Percentiles rank a stretch among this genome's conserved stretches.
Conservation (phyloP, 2,797 vertebrate genomes). For the Tenualosa ilisha region DNA sequence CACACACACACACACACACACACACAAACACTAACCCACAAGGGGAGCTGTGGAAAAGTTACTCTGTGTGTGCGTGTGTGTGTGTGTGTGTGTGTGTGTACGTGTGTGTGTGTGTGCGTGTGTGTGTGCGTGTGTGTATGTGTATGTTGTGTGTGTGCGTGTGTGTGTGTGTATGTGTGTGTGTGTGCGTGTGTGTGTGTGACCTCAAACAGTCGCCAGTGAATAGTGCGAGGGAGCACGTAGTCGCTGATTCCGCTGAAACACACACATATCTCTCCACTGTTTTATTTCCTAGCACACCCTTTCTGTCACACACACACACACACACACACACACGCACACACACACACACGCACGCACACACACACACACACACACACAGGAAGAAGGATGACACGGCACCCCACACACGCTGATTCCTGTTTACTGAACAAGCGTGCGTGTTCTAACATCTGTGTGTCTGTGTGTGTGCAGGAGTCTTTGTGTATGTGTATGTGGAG, state of each 20-base stretch:
- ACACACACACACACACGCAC: constrained; percentile 14
- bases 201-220: background rate
- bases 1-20: background rate
- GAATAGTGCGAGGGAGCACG: background rate
- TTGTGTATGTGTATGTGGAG: background rate
- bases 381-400: background rate
- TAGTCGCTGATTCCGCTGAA: background rate
- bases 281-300: background rate
- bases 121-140: no score
- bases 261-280: background rate
- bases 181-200: no score
- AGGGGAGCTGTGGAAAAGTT: no score
- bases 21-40: background rate
- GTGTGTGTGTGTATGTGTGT: no score
- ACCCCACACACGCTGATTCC: background rate
- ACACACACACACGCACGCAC: background rate
- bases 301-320: background rate
- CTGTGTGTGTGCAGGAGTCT: background rate
- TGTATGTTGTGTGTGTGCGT: no score
- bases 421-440: background rate
- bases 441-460: background rate
- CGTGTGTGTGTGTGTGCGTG: no score
- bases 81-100: no score
- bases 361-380: background rate
- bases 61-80: no score